Percentiles rank a stretch among this genome's conserved stretches.
Evolutionary conservation across 1,140 invertebrate species (phyloP).

Genomic region (Frieseomelitta varia): DNA sequence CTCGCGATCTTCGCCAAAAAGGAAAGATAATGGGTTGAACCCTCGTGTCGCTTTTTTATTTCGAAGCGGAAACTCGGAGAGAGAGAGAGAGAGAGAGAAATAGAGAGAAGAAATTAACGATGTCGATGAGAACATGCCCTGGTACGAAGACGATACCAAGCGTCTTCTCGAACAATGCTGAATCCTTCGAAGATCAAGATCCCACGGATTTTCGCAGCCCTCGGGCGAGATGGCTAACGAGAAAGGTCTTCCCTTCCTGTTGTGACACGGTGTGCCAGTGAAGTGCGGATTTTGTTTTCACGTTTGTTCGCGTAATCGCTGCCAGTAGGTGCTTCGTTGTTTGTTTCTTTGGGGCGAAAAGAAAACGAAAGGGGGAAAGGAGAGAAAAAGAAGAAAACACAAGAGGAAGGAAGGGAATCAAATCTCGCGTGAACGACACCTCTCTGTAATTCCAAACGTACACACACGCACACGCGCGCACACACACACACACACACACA

Average conservation of each 20-base stretch:
- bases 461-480: no score
- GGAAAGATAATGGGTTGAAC: slow-evolving; percentile 77
- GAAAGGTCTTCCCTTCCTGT: slow-evolving; percentile 2
- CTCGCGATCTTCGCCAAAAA: slow-evolving; percentile 45
- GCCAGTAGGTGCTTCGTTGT: neutral
- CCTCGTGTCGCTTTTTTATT: slow-evolving; percentile 40
- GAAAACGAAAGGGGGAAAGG: neutral
- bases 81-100: neutral
- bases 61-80: slow-evolving; percentile 8
- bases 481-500: no score
- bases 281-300: slow-evolving; percentile 28
- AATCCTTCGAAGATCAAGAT: slow-evolving; percentile 26
- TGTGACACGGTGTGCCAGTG: slow-evolving; percentile 51
- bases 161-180: slow-evolving; percentile 38
- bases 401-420: neutral
- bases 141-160: slow-evolving; percentile 27
- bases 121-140: slow-evolving; percentile 41
- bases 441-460: neutral
- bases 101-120: neutral
- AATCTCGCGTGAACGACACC: neutral
- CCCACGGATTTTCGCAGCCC: slow-evolving; percentile 42
- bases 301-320: slow-evolving; percentile 3
- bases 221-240: slow-evolving; percentile 23
- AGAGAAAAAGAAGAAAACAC: neutral
- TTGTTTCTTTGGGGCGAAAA: neutral